Evolutionary conservation across 1,140 invertebrate species (phyloP), one percentile per base, ranked within the genome.

Genomic region (Monomorium pharaonis): DNA sequence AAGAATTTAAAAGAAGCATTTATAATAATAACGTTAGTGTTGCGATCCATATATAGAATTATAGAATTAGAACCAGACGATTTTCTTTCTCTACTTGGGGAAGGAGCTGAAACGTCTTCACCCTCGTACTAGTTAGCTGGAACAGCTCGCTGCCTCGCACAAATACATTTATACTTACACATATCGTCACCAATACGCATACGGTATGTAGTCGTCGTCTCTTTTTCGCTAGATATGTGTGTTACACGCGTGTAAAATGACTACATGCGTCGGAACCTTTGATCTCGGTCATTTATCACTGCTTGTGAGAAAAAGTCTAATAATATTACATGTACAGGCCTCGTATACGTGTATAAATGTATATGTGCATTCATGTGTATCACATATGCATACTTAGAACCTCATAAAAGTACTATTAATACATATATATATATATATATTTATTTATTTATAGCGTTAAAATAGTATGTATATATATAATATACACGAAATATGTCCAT

Each of bases 161-260:
- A 56, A 33, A 83, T 49, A 65, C n/a, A 67, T 21, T 56, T 56
- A 74, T 33, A 83, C 51, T 72, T 58, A 10, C 6, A 14, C 51
- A 24, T 0, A 72, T 58, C 51, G 33, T 83, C 67, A 18, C 54
- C 37, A 58, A 83, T 30, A 78, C 54, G 30, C 16, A 62, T 54
- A 47, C 21, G 75, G 30, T 30, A 54, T 51, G 47, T 49, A n/a
- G 49, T 51, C 44, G 47, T 60, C 76, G 62, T 16, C 49, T 76
- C 58, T 49, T 16, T 72, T 84, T 75, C 85, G 86, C 91, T 89
- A 91, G 93, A 94, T 94, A 94, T 92, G 92, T 95, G 94, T 95
- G 95, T 92, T 94, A 95, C 94, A 95, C 92, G 94, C 94, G 94
- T 94, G 94, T 94, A 95, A 95, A 95, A 92, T 92, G 92, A 94